These are phyloP conservation scores for Nicator chloris DNA, from an alignment of 2,113 vertebrate genomes.

Conservation along the genomic window DNA sequence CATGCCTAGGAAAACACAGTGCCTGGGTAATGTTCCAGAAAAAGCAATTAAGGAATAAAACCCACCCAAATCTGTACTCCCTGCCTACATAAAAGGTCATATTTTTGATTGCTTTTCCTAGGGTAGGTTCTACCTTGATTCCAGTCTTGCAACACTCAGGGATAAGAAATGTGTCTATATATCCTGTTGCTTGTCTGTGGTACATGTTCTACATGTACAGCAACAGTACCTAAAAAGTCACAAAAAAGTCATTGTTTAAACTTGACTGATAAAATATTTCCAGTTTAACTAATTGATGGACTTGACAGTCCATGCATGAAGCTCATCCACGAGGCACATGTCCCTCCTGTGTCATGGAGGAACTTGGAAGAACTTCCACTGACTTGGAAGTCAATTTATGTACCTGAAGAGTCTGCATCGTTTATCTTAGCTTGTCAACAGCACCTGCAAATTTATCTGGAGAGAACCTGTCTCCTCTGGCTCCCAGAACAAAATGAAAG, in stretches of 20 bases:
- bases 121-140: neutral
- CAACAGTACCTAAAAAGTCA: neutral
- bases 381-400: neutral
- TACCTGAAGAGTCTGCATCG: neutral
- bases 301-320: neutral
- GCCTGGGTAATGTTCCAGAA: neutral
- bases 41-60: conserved; percentile 13
- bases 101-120: neutral
- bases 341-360: neutral
- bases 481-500: neutral
- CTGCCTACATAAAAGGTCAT: neutral
- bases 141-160: neutral
- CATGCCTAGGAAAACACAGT: neutral
- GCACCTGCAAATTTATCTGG: neutral
- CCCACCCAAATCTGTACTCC: neutral
- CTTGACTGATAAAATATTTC: neutral
- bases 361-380: neutral
- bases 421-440: neutral
- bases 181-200: neutral
- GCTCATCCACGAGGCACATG: accelerated
- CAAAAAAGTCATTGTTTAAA: neutral
- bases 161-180: neutral
- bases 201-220: neutral
- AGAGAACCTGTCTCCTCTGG: neutral
- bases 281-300: neutral